Conservation (phyloP, 2,113 vertebrate species). For the Rattus rattus region DNA sequence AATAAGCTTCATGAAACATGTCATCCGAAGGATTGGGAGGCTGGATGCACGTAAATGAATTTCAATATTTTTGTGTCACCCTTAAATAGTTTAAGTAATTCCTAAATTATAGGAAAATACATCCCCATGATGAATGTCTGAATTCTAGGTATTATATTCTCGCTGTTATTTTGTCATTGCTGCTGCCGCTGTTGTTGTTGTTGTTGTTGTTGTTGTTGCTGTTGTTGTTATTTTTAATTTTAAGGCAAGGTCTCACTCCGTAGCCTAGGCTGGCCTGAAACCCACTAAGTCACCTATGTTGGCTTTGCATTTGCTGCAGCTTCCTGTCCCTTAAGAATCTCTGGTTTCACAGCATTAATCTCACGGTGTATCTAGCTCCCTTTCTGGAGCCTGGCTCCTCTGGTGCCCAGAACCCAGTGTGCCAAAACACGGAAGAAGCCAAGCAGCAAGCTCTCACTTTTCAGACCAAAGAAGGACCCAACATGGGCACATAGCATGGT, state of each 20-base stretch:
- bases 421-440: too few relatives aligned
- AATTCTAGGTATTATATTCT: background rate
- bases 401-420: too few relatives aligned
- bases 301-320: background rate
- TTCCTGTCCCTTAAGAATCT: background rate
- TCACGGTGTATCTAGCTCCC: background rate
- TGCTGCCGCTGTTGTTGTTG: background rate
- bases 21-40: background rate
- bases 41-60: background rate
- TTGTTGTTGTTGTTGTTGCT: too few relatives aligned
- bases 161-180: background rate
- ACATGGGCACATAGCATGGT: background rate
- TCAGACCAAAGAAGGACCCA: background rate
- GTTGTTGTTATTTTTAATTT: background rate
- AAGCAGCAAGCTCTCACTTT: background rate
- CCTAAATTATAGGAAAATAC: background rate
- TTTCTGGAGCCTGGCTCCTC: background rate
- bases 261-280: too few relatives aligned
- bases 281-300: too few relatives aligned
- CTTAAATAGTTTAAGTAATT: slow-evolving; percentile 15
- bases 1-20: slow-evolving; percentile 35
- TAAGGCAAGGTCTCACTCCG: background rate
- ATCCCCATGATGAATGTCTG: background rate
- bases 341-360: too few relatives aligned
- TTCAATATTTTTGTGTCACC: background rate